Evolutionary conservation across 1,140 invertebrate genomes (phyloP).

Genomic region (Mercenaria mercenaria): DNA sequence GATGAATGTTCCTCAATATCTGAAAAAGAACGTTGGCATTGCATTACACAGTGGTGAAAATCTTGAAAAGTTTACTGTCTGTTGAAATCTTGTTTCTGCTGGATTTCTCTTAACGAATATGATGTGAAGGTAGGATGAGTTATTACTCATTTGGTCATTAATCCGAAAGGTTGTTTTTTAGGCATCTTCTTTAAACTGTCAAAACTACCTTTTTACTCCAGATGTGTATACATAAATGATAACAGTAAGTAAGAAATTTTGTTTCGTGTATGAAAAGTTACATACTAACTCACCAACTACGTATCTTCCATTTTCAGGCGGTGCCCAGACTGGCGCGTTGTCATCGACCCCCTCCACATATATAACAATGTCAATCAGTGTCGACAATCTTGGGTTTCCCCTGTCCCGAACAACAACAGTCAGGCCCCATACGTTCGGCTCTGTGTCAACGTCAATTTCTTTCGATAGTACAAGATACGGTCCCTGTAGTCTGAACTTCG

Average conservation of each 20-base stretch:
- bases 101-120: no score
- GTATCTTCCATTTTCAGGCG: slow-evolving; percentile 47
- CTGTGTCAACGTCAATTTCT: slow-evolving; percentile 54
- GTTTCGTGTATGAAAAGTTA: no score
- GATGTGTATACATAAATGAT: no score
- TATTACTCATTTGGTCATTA: no score
- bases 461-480: slow-evolving; percentile 43
- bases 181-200: no score
- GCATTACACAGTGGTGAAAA: background rate
- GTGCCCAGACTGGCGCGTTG: slow-evolving; percentile 54
- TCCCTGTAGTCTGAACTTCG: slow-evolving; percentile 61
- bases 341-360: slow-evolving; percentile 62
- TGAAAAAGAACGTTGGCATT: background rate
- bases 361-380: slow-evolving; percentile 47
- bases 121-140: no score
- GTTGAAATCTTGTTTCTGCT: no score
- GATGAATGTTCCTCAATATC: slow-evolving; percentile 57
- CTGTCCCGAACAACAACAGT: slow-evolving; percentile 42
- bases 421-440: slow-evolving; percentile 34
- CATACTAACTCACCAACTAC: slow-evolving; percentile 18
- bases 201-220: no score
- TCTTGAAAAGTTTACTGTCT: no score
- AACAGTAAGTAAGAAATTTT: no score
- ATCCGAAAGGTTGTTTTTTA: no score
- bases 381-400: slow-evolving; percentile 34